Percentiles rank a stretch among this genome's conserved stretches.
Conservation (phyloP, 2,797 vertebrate species). For the Falco cherrug region DNA sequence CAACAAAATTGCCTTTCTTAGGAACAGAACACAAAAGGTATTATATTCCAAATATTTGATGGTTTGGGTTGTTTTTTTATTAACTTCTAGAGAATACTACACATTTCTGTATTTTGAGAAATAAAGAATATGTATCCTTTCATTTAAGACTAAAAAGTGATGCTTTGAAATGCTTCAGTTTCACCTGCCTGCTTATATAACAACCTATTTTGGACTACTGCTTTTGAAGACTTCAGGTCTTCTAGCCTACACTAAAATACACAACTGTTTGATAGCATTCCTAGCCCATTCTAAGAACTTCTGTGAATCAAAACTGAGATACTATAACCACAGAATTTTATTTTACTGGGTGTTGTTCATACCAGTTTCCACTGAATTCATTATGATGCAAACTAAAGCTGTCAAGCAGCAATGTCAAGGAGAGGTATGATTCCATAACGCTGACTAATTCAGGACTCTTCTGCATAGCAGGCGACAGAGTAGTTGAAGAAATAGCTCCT, state of each 20-base stretch:
- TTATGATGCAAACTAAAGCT: background rate
- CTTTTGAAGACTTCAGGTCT: background rate
- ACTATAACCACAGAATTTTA: background rate
- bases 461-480: background rate
- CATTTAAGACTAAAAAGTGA: background rate
- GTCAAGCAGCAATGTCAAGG: background rate
- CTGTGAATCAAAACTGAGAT: background rate
- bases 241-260: background rate
- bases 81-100: background rate
- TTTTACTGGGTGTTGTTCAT: background rate
- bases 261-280: background rate
- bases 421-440: background rate
- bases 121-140: background rate
- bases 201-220: background rate
- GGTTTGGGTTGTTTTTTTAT: background rate
- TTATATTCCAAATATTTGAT: background rate
- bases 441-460: background rate
- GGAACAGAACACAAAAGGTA: background rate
- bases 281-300: background rate
- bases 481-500: background rate
- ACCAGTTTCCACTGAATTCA: background rate
- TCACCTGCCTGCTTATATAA: background rate
- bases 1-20: background rate
- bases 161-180: background rate
- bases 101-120: background rate